phyloP scores from a whole-genome alignment of 2,113 vertebrate genomes.

The Noctilio leporinus region DNA sequence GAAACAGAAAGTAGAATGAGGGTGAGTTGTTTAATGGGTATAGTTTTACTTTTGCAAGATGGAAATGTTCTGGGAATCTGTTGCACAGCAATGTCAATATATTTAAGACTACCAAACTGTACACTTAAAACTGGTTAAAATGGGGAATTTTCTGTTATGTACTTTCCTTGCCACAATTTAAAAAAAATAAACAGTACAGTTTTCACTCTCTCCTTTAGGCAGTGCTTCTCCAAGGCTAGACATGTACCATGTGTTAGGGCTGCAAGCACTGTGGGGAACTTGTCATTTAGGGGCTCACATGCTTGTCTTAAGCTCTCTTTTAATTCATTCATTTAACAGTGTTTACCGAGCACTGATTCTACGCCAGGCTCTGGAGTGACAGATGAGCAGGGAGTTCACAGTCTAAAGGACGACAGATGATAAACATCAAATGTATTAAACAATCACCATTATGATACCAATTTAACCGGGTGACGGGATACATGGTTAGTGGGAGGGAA shows the following conservation, averaged over 20 bases:
- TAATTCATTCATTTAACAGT: neutral
- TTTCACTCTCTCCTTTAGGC: neutral
- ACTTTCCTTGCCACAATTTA: neutral
- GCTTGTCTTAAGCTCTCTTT: neutral
- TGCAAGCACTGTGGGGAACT: neutral
- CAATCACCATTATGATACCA: neutral
- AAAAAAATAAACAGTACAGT: neutral
- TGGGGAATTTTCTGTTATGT: neutral
- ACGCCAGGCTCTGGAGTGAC: neutral
- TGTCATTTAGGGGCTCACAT: neutral
- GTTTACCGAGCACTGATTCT: neutral
- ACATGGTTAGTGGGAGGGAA: no score
- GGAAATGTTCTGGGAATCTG: neutral
- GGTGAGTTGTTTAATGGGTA: neutral
- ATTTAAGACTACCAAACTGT: no score
- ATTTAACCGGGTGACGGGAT: neutral
- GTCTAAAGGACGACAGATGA: neutral
- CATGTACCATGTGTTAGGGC: neutral
- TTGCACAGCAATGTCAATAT: neutral
- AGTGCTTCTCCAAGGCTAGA: neutral
- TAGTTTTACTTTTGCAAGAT: conserved; percentile 1
- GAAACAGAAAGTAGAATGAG: neutral
- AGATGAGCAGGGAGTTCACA: no score
- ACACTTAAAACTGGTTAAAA: neutral
- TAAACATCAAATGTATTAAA: neutral